These are phyloP conservation scores for Polydrusus tereticollis DNA, from an alignment of 2,888 invertebrate genomes.

Conservation along the genomic window DNA sequence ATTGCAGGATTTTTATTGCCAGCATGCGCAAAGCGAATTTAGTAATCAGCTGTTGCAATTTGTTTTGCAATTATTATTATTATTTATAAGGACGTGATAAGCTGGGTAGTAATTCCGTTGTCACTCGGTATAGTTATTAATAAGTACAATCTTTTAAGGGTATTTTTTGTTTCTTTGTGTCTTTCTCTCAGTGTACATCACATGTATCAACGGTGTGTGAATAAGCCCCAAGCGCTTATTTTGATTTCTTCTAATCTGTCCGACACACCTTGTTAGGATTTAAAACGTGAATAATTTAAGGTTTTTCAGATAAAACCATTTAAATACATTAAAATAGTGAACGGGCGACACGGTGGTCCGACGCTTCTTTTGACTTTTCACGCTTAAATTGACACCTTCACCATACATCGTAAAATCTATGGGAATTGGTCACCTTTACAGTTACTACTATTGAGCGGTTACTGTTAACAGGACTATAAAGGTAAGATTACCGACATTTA, in stretches of 20 bases:
- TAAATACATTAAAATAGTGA: constrained; percentile 19
- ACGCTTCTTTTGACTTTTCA: constrained; percentile 11
- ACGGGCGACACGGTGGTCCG: constrained; percentile 13
- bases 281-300: constrained; percentile 16
- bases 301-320: constrained; percentile 21
- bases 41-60: too few species aligned
- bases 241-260: constrained; percentile 17
- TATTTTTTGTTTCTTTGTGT: too few species aligned
- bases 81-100: too few species aligned
- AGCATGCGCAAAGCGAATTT: too few species aligned
- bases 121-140: too few species aligned
- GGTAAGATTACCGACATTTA: too few species aligned
- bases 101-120: too few species aligned
- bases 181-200: constrained; percentile 9
- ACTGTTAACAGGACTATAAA: too few species aligned
- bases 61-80: too few species aligned
- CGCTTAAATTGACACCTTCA: neutral
- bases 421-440: constrained; percentile 1
- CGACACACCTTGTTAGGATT: constrained; percentile 17
- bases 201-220: neutral
- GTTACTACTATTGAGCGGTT: too few species aligned
- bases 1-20: too few species aligned
- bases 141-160: too few species aligned
- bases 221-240: neutral
- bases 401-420: constrained; percentile 2